Percentiles rank a stretch among this genome's conserved stretches.
Conservation (phyloP, 2,888 invertebrate species). For the Philereme transversata region DNA sequence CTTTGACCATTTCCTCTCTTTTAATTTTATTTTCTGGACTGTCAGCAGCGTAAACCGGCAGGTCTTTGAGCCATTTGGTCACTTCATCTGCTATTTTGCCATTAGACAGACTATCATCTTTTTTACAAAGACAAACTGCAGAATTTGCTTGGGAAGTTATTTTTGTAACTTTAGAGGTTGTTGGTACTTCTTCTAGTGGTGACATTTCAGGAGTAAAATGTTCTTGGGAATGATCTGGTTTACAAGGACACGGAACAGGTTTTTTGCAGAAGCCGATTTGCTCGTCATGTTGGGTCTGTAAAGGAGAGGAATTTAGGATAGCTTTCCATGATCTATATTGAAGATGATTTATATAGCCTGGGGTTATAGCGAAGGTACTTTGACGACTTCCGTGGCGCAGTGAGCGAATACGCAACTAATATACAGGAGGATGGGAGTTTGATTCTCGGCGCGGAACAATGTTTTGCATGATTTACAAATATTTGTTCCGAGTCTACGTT, state of each 20-base stretch:
- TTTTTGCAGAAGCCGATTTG: slow-evolving; percentile 30
- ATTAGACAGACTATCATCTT: not conserved
- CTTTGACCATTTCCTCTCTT: slow-evolving; percentile 39
- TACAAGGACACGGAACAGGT: slow-evolving; percentile 33
- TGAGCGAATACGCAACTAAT: no score
- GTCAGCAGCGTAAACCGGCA: slow-evolving; percentile 51
- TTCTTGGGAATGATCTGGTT: slow-evolving; percentile 1
- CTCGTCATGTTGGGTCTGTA: not conserved
- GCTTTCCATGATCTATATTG: not conserved
- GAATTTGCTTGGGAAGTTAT: slow-evolving; percentile 5
- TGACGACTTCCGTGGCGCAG: no score
- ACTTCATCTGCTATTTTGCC: slow-evolving; percentile 39
- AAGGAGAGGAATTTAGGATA: not conserved
- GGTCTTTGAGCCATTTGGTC: slow-evolving; percentile 46
- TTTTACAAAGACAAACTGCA: slow-evolving; percentile 1
- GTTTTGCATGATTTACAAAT: no score
- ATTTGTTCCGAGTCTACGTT: no score
- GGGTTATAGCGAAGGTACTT: no score
- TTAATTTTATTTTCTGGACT: slow-evolving; percentile 32
- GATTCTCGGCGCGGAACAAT: no score
- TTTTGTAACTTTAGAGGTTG: not conserved
- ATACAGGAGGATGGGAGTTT: no score
- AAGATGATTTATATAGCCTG: no score
- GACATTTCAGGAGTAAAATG: not conserved
- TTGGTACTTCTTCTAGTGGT: not conserved